Evolutionary conservation across 2,888 invertebrate genomes (phyloP), one percentile per base, ranked within the genome.

Genomic region (Osmoderma eremita): DNA sequence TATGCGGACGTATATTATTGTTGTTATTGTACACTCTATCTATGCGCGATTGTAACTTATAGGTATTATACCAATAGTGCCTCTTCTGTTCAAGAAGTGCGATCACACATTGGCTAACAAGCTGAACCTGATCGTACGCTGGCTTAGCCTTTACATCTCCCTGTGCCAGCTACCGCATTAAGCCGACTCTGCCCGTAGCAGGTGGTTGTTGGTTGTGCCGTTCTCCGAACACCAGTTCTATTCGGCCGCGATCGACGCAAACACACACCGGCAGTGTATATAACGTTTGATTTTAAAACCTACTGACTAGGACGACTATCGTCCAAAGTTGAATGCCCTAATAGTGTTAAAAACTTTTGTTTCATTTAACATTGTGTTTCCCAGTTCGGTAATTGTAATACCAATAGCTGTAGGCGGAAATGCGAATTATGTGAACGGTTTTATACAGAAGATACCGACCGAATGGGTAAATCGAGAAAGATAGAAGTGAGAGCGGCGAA

Each of bases 311-410:
- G 24, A 4, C 39, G 38, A 63, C 68, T 67, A 69, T 72, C 73
- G 71, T 72, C 70, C 69, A 71, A 73, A 74, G 74, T 74, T 74
- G 74, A 74, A 74, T 68, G 74, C 70, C 74, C 74, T 71, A 58
- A 54, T 67, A 69, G 69, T 72, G 69, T 71, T 58, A 58, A 69
- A 72, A 67, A 69, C 68, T 67, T 66, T 71, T 70, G 41, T 51
- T 63, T 50, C 38, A 36, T 42, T 42, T 22, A 42, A 42, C 45
- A 42, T 58, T 58, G 58, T 58, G 58, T 48, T 5, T 5, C 15
- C 18, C 24, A 22, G 30, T 24, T 13, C n/a, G 20, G 41, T 20
- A 56, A 42, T n/a, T n/a, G n/a, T n/a, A n/a, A n/a, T n/a, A n/a
- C n/a, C n/a, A n/a, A n/a, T n/a, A n/a, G n/a, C n/a, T n/a, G 24